Evolutionary conservation across 1,140 invertebrate genomes (phyloP), one percentile per base, ranked within the genome.

Genomic region (Notospermus geniculatus): DNA sequence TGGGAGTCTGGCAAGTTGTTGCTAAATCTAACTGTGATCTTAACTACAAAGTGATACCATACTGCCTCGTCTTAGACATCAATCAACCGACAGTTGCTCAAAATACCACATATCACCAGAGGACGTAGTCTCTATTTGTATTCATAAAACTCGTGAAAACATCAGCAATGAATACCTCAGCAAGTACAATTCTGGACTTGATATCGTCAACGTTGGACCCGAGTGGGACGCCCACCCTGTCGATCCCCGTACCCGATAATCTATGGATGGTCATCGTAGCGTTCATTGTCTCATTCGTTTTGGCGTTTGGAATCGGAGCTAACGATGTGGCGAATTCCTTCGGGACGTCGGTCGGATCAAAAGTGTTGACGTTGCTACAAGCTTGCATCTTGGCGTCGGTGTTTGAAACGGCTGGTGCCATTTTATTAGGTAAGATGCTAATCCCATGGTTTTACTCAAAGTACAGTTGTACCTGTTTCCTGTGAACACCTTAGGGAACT

Each of bases 261-360:
- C 4, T 81, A 39, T 95, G 92, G 92, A 85, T 95, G 79, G 87
- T 97, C 59, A 84, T 95, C 36, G 83, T 93, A 64, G 93, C 93
- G 60, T 97, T 97, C 80, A 79, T 96, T 64, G 90, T 97, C 54
- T 93, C 95, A 25, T 98, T 98, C 78, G 79, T 95, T 54, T 83
- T 98, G 75, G 94, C 95, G 28, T 97, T 97, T 83, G 95, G 94
- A 19, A 97, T 98, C 71, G 95, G 97, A 27, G 96, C 95, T 29
- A 99, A 99, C 78, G 97, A 99, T 84, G 96, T 98, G 53, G 97
- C 97, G 52, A 99, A 99, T 77, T 95, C 93, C 5, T 98, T 99
- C 78, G 96, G 96, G 0, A 98, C 97, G 2, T 95, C 92, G 60
- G 95, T 99, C 9, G 97, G 97, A 9, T 90, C 93, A n/a, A 92